Conservation (phyloP, 2,888 invertebrate species). For the Physocephala rufipes region DNA sequence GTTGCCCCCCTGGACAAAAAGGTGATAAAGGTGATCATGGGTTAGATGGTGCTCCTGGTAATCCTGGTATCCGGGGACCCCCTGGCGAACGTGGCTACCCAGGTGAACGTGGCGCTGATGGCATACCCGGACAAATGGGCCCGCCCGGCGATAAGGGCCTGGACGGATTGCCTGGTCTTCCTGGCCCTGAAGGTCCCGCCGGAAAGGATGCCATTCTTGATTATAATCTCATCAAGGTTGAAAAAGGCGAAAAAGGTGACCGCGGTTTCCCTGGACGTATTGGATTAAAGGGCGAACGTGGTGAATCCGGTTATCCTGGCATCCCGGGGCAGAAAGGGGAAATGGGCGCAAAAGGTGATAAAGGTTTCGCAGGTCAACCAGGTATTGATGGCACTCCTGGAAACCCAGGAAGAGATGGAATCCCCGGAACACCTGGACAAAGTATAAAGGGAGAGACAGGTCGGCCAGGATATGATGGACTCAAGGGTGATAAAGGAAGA, state of each 20-base stretch:
- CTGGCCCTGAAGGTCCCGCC: conserved; percentile 73
- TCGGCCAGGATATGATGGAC: conserved; percentile 70
- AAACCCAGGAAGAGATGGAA: conserved; percentile 72
- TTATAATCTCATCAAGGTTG: conserved; percentile 67
- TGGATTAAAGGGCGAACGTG: conserved; percentile 76
- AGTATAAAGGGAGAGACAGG: conserved; percentile 83
- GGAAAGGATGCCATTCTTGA: conserved; percentile 73
- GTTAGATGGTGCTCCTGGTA: conserved; percentile 74
- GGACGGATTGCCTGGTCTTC: conserved; percentile 70
- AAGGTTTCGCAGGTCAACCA: conserved; percentile 74
- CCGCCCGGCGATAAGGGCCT: conserved; percentile 57
- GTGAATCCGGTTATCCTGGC: conserved; percentile 75
- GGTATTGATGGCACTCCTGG: conserved; percentile 81
- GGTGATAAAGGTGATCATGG: conserved; percentile 84
- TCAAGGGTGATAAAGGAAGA: conserved; percentile 63
- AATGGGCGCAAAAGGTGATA: conserved; percentile 74
- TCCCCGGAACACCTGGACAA: conserved; percentile 74
- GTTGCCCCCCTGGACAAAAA: conserved; percentile 77
- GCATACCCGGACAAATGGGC: conserved; percentile 71
- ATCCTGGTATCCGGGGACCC: conserved; percentile 77
- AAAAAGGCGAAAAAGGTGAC: conserved; percentile 75
- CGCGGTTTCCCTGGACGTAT: conserved; percentile 72
- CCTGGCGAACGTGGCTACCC: conserved; percentile 75
- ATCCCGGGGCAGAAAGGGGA: conserved; percentile 76
- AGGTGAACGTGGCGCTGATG: conserved; percentile 77